Evolutionary conservation across 2,797 vertebrate genomes (phyloP).

Genomic region (Monodelphis domestica): DNA sequence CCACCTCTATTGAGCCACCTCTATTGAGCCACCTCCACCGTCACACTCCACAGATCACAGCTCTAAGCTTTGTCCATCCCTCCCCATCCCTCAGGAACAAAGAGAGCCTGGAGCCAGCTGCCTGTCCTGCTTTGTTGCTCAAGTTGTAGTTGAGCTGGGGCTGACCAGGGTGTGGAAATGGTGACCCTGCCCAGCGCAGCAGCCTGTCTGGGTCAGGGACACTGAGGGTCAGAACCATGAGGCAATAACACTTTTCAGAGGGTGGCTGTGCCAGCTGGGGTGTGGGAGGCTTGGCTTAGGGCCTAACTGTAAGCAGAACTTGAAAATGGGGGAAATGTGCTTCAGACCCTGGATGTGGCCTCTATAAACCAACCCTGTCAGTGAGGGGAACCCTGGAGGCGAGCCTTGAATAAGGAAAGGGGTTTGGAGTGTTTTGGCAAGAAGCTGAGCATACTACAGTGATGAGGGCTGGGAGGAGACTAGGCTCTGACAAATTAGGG

Average conservation of each 20-base stretch:
- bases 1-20: background rate
- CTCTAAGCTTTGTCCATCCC: background rate
- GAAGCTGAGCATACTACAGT: background rate
- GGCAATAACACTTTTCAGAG: background rate
- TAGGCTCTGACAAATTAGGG: background rate
- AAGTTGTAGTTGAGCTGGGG: background rate
- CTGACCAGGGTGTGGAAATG: background rate
- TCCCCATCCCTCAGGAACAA: background rate
- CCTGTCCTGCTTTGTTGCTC: background rate
- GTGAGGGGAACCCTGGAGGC: background rate
- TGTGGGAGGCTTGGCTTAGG: background rate
- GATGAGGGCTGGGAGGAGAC: background rate
- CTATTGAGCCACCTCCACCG: background rate
- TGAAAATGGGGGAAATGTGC: background rate
- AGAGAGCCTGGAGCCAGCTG: background rate
- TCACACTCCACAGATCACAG: background rate
- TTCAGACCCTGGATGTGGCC: background rate
- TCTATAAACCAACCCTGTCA: background rate
- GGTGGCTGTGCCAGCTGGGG: background rate
- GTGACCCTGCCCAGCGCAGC: background rate
- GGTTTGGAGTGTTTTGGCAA: background rate
- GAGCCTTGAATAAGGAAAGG: background rate
- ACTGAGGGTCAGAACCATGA: background rate
- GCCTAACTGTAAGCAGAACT: background rate
- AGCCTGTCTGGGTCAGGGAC: background rate